phyloP scores from a whole-genome alignment of 2,797 vertebrate species.

The Pachyuromys duprasi region DNA sequence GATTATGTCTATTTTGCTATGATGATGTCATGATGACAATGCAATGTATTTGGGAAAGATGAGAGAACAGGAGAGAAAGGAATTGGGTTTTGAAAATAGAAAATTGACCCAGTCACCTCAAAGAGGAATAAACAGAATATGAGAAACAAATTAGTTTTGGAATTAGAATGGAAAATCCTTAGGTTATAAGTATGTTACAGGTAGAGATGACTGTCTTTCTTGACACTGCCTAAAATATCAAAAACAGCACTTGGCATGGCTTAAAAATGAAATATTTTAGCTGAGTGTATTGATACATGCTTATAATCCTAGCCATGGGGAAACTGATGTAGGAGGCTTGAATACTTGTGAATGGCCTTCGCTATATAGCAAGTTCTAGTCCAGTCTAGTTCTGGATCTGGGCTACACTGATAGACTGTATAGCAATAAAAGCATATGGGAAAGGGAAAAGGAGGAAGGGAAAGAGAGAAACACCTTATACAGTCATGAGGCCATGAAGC shows the following conservation, averaged over 20 bases:
- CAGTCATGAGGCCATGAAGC: not conserved
- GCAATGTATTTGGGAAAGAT: not conserved
- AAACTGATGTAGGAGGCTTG: not conserved
- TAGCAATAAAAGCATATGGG: too few relatives aligned
- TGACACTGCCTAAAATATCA: constrained; percentile 38
- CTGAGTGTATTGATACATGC: not conserved
- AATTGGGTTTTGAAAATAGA: constrained; percentile 21
- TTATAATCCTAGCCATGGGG: not conserved
- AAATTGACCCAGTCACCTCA: not conserved
- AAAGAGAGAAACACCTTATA: not conserved
- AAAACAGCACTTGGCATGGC: not conserved
- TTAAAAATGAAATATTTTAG: constrained; percentile 39
- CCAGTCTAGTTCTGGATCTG: not conserved
- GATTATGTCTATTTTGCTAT: not conserved
- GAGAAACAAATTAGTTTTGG: not conserved
- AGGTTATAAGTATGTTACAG: not conserved
- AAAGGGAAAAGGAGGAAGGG: not conserved
- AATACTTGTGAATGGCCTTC: not conserved
- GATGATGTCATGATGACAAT: not conserved
- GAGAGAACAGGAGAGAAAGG: not conserved
- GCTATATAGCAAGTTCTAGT: not conserved
- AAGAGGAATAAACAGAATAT: not conserved
- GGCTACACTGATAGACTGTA: not conserved
- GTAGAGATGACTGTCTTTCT: not conserved
- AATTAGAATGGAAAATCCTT: not conserved